phyloP scores from a whole-genome alignment of 2,797 vertebrate species.

The Scyliorhinus canicula region DNA sequence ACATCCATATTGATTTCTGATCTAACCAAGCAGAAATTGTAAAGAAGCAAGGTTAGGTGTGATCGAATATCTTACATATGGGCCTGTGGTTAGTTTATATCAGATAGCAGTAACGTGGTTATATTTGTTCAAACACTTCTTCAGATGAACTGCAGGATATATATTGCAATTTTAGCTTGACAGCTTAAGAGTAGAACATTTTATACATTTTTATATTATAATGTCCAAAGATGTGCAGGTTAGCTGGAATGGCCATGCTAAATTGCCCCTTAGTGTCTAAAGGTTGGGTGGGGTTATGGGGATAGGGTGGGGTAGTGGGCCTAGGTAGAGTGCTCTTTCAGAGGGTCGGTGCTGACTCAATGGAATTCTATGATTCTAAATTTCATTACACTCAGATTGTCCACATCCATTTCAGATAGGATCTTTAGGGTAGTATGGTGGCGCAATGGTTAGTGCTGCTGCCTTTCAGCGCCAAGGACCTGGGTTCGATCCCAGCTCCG shows the following conservation, averaged over 20 bases:
- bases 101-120: conserved; percentile 19
- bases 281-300: no score
- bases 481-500: no score
- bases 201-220: neutral
- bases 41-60: neutral
- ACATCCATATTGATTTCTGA: no score
- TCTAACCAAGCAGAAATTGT: neutral
- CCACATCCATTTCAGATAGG: neutral
- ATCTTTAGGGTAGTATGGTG: no score
- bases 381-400: neutral
- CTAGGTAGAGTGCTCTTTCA: no score
- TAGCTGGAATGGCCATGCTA: no score
- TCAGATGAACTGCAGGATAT: neutral
- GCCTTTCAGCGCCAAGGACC: no score
- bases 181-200: neutral
- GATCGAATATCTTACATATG: neutral
- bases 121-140: neutral
- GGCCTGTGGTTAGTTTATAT: neutral
- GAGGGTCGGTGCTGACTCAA: no score
- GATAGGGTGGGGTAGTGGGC: no score
- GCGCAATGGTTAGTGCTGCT: no score
- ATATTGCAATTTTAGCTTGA: neutral
- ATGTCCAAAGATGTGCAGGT: neutral
- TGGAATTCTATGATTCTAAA: no score
- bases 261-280: no score